Conservation (phyloP, 2,888 invertebrate species). For the Pollenia angustigena region DNA sequence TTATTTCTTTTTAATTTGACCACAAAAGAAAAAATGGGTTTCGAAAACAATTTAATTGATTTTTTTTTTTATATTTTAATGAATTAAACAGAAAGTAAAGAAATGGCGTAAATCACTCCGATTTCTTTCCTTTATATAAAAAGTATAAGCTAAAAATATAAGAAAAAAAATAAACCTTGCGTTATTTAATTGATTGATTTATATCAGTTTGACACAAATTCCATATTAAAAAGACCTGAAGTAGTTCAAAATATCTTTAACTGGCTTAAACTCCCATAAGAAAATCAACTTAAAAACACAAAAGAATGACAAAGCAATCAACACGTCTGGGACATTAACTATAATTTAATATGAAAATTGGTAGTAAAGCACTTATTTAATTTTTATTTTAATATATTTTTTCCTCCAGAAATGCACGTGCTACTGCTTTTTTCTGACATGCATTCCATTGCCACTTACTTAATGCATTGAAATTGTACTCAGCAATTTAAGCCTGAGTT, state of each 20-base stretch:
- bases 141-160: not conserved
- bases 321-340: conserved; percentile 68
- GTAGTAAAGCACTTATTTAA: conserved; percentile 24
- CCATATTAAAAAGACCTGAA: conserved; percentile 1
- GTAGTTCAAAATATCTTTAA: not conserved
- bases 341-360: conserved; percentile 68
- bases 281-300: conserved; percentile 1
- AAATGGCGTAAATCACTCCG: not conserved
- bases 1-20: no score
- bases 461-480: conserved; percentile 13
- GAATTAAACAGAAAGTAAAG: no score
- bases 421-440: conserved; percentile 32
- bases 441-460: conserved; percentile 39
- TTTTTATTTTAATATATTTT: not conserved
- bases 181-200: conserved; percentile 51
- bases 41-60: no score
- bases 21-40: no score
- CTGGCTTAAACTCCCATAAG: conserved; percentile 42
- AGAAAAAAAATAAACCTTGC: conserved; percentile 64
- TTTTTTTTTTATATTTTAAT: no score
- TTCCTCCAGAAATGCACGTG: conserved; percentile 50
- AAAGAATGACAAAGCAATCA: conserved; percentile 51
- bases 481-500: conserved; percentile 28
- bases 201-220: conserved; percentile 51
- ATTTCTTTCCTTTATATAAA: not conserved